phyloP scores from a whole-genome alignment of 2,113 vertebrate species.

The Ptilorrhoa leucosticta region DNA sequence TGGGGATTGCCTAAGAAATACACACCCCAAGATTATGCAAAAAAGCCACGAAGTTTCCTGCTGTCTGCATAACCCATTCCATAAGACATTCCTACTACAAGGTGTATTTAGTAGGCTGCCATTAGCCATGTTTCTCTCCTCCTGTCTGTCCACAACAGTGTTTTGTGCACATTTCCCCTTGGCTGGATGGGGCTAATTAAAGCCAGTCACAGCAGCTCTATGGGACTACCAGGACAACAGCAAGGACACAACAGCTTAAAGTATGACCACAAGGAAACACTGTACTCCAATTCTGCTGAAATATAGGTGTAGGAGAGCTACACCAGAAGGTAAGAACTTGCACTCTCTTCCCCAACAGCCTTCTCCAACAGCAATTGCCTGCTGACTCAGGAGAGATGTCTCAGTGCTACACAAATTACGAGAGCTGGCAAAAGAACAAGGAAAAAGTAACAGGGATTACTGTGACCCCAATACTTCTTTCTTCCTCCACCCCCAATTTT shows the following conservation, averaged over 20 bases:
- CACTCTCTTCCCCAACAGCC: neutral
- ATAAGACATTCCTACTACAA: neutral
- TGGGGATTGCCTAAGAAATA: neutral
- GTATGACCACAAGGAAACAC: neutral
- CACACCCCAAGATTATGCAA: neutral
- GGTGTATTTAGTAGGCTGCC: neutral
- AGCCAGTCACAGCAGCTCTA: neutral
- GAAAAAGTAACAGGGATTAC: slow-evolving; percentile 20
- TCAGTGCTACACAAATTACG: neutral
- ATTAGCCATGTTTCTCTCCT: neutral
- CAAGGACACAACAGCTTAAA: neutral
- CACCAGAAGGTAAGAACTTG: neutral
- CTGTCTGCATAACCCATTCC: neutral
- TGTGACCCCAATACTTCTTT: slow-evolving; percentile 10
- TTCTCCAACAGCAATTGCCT: neutral
- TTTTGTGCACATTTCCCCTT: neutral
- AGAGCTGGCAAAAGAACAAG: slow-evolving; percentile 11
- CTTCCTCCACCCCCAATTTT: neutral
- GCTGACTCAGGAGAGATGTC: neutral
- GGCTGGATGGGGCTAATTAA: neutral
- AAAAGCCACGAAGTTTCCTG: neutral
- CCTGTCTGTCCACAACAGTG: neutral
- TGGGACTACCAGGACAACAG: neutral
- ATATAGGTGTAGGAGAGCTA: neutral
- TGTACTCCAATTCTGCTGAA: neutral